Base-by-base conservation (phyloP, 1,140 invertebrate genomes). In the Forficula auricularia region DNA sequence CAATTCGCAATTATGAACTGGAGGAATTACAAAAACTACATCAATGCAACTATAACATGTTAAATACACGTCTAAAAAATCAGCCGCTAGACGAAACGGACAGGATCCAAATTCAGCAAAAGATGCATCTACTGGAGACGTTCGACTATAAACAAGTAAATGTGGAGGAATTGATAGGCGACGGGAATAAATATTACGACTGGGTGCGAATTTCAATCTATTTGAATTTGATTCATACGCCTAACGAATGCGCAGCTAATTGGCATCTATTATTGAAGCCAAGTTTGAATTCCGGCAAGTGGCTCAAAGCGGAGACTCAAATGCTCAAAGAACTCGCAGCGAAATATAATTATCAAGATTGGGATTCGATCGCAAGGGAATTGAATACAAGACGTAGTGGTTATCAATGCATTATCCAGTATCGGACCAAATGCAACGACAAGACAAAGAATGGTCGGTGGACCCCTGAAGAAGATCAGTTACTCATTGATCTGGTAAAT, bases 261-360 rank as follows among this genome's bases (percentile, higher is more conserved):
- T 82, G 79, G 79, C 67, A 70, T 42, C 60, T 73, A 13, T 79
- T 71, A 52, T 51, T 79, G 40, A 70, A 76, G 52, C 78, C 77
- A 0, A 52, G 62, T 6, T 65, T 80, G 12, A 79, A 72, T 41
- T 78, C 74, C 46, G 54, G 48, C 3, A 56, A 57, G 18, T 82
- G 77, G 76, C 63, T 56, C 1, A 51, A 53, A 15, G 51, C 56
- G n/a, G 78, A 81, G 55, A 70, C 73, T 52, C 50, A 50, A 0
- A 46, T 52, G 16, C 49, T 81, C 31, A 53, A 66, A 38, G 46
- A 53, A 39, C 55, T 71, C 13, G 71, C 59, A 0, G 53, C 55
- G 38, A 51, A 57, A 18, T 49, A 70, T 46, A 59, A 70, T 0
- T 55, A 51, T 47, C 67, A 77, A 52, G 60, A 79, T 51, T 82